Base-by-base conservation (phyloP, 2,888 invertebrate genomes). In the Nomada hirtipes region DNA sequence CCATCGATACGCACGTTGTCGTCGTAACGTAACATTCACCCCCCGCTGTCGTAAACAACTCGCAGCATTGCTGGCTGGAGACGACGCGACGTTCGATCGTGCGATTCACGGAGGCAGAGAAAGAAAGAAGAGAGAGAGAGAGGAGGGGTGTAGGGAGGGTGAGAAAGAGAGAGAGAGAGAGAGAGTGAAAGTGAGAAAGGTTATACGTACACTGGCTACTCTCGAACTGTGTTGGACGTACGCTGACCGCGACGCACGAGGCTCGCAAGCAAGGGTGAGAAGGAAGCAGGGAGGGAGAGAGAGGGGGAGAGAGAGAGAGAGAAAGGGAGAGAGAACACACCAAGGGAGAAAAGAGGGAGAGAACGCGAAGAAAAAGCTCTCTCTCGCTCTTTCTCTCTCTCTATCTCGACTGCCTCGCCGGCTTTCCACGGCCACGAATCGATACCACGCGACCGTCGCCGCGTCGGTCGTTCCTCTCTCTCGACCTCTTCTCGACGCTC, bases 381-480 rank as follows among this genome's bases (percentile, higher is more conserved):
- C 76, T 73, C 79, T 72, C 36, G 42, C 72, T 64, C 75, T 67
- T 60, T 71, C 77, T 85, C 87, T 86, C 86, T 85, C 81, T 82
- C 87, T 77, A 79, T 84, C 77, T 67, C 73, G 80, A 82, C 84
- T 84, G 79, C 82, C 83, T 87, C 83, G 82, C 89, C 89, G 89
- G 90, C 90, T 91, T 90, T 91, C 89, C 90, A 90, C 88, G 87
- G 90, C 89, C 88, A 86, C 89, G 91, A 91, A 92, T 92, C 92
- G 92, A 92, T 92, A 92, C 87, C 91, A 92, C 91, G 91, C 91
- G 91, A 91, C 91, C 83, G 86, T 89, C 89, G 89, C 70, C 76
- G 82, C 81, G 82, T 82, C 81, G 84, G 78, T 87, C 83, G 85
- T 84, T 76, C 88, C 78, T 84, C 86, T 85, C 84, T 82, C 83